Base-by-base conservation (phyloP, 37 sponge, comb jelly and placozoan genomes). In the Halisarca cf. caerulea region DNA sequence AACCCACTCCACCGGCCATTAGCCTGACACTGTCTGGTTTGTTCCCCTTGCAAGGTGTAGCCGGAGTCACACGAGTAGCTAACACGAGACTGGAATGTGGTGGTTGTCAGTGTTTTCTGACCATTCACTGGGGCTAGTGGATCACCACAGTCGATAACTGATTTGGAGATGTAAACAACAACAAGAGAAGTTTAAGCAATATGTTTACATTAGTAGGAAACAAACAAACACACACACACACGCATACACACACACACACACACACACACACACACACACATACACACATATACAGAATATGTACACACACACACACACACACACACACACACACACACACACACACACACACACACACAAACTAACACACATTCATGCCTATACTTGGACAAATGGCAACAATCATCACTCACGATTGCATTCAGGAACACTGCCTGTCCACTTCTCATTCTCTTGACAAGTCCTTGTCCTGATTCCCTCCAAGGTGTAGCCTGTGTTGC, bases 21-120 rank as follows among this genome's bases (percentile, higher is more conserved):
- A 23, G 69, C 70, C 78, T 40, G 64, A 81, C 90, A 89, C 75
- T 6, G n/a, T 23, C 83, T n/a, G 30, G 64, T 69, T 5, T 33
- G 30, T 33, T 55, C 40, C 32, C 87, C 87, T 14, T 58, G 71
- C 7, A 89, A 58, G n/a, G 24, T 7, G 57, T 77, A 80, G 0
- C 85, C 81, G 43, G 51, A 39, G n/a, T 47, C 37, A 59, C 94
- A 93, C 60, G 79, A 68, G 82, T 93, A 93, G 28, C 66, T 85
- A 20, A 88, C 90, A 18, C 30, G n/a, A 23, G 87, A 83, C 0
- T 85, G 87, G 15, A 71, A 39, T 0, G 42, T 83, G 11, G 69
- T 89, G 2, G 66, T 72, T 7, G 39, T 18, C 15, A 83, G 47
- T 20, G 24, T 34, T 18, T 81, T 82, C 21, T 73, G 51, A 9